Evolutionary conservation across 2,888 invertebrate genomes (phyloP), one percentile per base, ranked within the genome.

Genomic region (Drosophila cyrtoloma): DNA sequence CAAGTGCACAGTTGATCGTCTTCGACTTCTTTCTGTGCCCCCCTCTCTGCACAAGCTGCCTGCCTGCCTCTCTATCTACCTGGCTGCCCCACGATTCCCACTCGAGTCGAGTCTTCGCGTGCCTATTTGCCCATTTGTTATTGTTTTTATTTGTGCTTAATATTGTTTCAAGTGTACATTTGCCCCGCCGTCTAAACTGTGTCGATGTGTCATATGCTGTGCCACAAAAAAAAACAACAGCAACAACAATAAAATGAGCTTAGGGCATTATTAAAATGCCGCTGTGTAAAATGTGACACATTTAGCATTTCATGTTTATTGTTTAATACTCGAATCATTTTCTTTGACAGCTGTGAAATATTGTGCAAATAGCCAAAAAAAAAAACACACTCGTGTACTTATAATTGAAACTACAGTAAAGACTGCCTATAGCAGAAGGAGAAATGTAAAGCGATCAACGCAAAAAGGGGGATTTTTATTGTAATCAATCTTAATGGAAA

Each of bases 161-260:
- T 86, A 88, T 86, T 86, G 60, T 83, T 86, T 90, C 90, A 83
- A 85, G 83, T 90, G 77, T 68, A 50, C 73, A 68, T 71, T 83
- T 58, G 69, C 65, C 56, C 19, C 26, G 47, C 19, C 47, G 63
- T 59, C 77, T 69, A 73, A 79, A 77, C 86, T 77, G 77, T 88
- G 82, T 85, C 82, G 71, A 74, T 81, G 84, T 80, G 84, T 81
- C 81, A 89, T 65, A 64, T 74, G 51, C 61, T 37, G 26, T 47
- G 59, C 59, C 44, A 55, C 55, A 64, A 71, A 69, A 30, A 7
- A 51, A 4, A 14, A 22, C 9, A 26, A 37, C 26, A 28, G 5
- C 19, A 39, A 9, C 14, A 30, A 28, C 26, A 35, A 55, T 16
- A 5, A 55, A 28, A 35, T 44, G 59, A 59, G 67, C 79, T 74